Evolutionary conservation across 2,888 invertebrate genomes (phyloP).

Genomic region (Callinectes sapidus): DNA sequence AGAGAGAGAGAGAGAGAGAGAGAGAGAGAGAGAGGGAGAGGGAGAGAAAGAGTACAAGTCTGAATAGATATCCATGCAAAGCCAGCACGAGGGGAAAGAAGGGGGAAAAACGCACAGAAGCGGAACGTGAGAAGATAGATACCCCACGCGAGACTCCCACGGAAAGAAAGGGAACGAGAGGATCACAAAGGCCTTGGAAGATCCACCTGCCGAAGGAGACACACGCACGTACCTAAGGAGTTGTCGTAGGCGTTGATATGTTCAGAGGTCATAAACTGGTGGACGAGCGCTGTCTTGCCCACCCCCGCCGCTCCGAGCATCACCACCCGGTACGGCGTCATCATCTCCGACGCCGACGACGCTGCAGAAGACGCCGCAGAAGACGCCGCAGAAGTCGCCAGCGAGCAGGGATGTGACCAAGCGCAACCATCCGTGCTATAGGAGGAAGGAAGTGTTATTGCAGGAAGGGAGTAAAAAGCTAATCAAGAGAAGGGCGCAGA

Average conservation of each 20-base stretch:
- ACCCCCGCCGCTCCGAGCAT: slow-evolving; percentile 92
- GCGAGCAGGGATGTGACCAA: slow-evolving; percentile 71
- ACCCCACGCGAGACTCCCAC: neutral
- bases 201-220: neutral
- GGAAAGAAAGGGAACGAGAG: neutral
- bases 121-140: neutral
- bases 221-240: slow-evolving; percentile 67
- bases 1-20: neutral
- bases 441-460: neutral
- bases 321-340: slow-evolving; percentile 67
- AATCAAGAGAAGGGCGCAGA: neutral
- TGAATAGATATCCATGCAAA: neutral
- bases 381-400: slow-evolving; percentile 68
- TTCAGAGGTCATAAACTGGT: slow-evolving; percentile 98
- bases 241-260: slow-evolving; percentile 95
- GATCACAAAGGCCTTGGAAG: neutral
- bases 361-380: slow-evolving; percentile 69
- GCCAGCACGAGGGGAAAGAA: neutral
- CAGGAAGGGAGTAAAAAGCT: neutral
- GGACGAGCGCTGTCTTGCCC: slow-evolving; percentile 93
- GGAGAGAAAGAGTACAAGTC: slow-evolving; percentile 4
- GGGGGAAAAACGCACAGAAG: neutral
- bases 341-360: slow-evolving; percentile 68
- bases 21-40: slow-evolving; percentile 31
- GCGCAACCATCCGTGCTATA: slow-evolving; percentile 60